Percentiles rank a stretch among this genome's conserved stretches.
These are phyloP conservation scores for Drosophila histrio DNA, from an alignment of 2,888 invertebrate genomes.

Conservation along the genomic window DNA sequence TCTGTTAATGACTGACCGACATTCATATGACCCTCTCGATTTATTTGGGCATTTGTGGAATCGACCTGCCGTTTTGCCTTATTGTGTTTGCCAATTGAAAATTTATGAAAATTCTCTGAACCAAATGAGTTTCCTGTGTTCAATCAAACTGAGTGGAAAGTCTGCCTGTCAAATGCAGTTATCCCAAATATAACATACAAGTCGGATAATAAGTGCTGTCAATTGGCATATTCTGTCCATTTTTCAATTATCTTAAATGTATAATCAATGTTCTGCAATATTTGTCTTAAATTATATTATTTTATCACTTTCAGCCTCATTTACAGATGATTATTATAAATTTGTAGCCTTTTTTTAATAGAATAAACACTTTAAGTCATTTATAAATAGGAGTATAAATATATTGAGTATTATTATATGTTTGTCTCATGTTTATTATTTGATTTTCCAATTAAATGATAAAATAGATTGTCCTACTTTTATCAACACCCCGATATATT, in stretches of 20 bases:
- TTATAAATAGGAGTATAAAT: too few species aligned
- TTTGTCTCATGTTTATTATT: too few species aligned
- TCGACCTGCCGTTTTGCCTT: background rate
- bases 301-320: background rate
- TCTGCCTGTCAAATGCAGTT: constrained; percentile 22
- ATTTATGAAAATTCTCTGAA: constrained; percentile 45
- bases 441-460: too few species aligned
- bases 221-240: background rate
- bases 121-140: constrained; percentile 33
- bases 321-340: too few species aligned
- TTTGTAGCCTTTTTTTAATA: too few species aligned
- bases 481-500: background rate
- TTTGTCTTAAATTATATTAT: background rate
- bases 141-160: constrained; percentile 31
- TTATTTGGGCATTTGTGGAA: background rate
- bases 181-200: background rate
- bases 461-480: too few species aligned
- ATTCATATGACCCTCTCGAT: constrained; percentile 30
- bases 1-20: constrained; percentile 51
- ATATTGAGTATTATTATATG: too few species aligned
- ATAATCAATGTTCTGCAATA: background rate
- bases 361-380: too few species aligned
- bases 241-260: background rate
- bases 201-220: background rate
- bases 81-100: constrained; percentile 37